Conservation (phyloP, 2,888 invertebrate genomes). For the Drosophila bunnanda region DNA sequence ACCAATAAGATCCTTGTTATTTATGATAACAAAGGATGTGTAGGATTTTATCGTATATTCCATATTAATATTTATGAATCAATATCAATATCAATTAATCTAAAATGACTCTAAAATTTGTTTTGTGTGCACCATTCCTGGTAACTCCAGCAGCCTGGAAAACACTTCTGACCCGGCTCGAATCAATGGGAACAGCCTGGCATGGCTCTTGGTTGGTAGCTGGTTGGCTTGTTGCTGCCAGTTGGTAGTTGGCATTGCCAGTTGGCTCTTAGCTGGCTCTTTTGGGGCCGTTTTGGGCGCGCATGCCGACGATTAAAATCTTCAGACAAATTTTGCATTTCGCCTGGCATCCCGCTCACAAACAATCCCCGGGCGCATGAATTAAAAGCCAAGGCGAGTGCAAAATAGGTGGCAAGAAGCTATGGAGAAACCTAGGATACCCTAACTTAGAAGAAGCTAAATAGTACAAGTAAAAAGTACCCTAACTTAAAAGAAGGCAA, state of each 20-base stretch:
- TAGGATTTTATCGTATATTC: background rate
- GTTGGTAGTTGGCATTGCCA: conserved; percentile 25
- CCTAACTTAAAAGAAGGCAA: too few species aligned
- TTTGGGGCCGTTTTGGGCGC: conserved; percentile 68
- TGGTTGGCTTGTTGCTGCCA: conserved; percentile 5
- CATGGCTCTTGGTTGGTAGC: conserved; percentile 27
- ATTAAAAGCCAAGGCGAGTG: conserved; percentile 65
- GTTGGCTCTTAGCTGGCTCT: conserved; percentile 34
- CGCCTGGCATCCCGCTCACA: conserved; percentile 72
- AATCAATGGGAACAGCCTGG: conserved; percentile 67
- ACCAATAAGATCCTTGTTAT: background rate
- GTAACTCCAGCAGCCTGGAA: conserved; percentile 64
- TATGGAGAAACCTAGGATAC: conserved; percentile 2
- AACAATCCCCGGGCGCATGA: conserved; percentile 68
- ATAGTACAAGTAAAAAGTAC: too few species aligned
- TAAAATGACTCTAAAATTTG: background rate
- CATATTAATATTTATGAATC: background rate
- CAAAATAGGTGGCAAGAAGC: background rate
- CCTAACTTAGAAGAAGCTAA: background rate
- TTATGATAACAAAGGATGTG: background rate
- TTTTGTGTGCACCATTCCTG: conserved; percentile 1
- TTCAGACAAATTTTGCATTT: conserved; percentile 82
- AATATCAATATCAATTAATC: too few species aligned
- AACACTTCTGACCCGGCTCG: conserved; percentile 54
- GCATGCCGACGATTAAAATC: conserved; percentile 82